Percentiles rank a stretch among this genome's conserved stretches.
Conservation (phyloP, 2,888 invertebrate genomes). For the Phaedon cochleariae region DNA sequence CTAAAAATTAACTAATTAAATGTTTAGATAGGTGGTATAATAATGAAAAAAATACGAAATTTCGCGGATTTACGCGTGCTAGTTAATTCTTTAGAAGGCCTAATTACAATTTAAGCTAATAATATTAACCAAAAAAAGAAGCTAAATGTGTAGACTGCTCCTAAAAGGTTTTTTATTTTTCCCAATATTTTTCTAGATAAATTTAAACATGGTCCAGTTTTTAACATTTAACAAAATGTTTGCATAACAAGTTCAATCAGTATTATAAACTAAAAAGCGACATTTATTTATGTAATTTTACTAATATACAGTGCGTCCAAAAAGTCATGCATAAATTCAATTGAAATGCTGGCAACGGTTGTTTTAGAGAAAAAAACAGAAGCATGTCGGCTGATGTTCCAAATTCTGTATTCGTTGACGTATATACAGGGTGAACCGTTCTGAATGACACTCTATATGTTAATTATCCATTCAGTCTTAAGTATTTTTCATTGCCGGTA, state of each 20-base stretch:
- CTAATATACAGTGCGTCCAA: neutral
- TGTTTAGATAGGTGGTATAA: neutral
- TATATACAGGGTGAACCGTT: too few relatives aligned
- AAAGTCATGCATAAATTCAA: too few relatives aligned
- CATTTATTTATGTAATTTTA: neutral
- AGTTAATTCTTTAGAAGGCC: slow-evolving; percentile 58
- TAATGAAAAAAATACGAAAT: neutral
- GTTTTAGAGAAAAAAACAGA: too few relatives aligned
- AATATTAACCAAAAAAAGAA: slow-evolving; percentile 23
- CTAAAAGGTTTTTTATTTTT: slow-evolving; percentile 29
- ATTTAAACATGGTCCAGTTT: slow-evolving; percentile 35
- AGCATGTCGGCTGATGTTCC: too few relatives aligned
- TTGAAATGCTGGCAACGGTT: too few relatives aligned
- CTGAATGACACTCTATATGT: too few relatives aligned
- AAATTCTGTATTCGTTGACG: too few relatives aligned
- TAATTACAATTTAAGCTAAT: slow-evolving; percentile 58
- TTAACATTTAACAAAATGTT: slow-evolving; percentile 2
- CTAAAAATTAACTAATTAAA: slow-evolving; percentile 12
- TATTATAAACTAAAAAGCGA: neutral
- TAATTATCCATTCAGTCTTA: too few relatives aligned
- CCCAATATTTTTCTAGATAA: slow-evolving; percentile 38
- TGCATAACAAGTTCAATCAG: neutral
- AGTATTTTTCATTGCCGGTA: too few relatives aligned
- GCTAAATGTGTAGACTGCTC: slow-evolving; percentile 42
- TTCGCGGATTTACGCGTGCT: slow-evolving; percentile 22